Percentiles rank a stretch among this genome's conserved stretches.
These are phyloP conservation scores for Leptestheria dahalacensis DNA, from an alignment of 1,140 invertebrate species.

Conservation along the genomic window DNA sequence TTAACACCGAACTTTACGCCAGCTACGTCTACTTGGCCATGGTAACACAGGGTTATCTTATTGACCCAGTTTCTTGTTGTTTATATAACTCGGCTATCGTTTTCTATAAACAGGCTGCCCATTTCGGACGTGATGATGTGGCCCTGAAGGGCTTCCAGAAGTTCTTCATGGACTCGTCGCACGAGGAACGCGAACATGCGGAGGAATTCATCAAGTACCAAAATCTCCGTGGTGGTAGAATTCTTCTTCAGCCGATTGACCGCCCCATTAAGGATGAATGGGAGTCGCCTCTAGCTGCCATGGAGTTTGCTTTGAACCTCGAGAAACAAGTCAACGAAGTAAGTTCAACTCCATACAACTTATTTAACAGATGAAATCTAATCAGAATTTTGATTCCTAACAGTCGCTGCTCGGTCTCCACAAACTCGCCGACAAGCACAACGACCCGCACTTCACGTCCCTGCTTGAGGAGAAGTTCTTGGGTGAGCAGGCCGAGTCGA, in stretches of 20 bases:
- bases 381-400: neutral
- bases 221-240: slow-evolving; percentile 60
- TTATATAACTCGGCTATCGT: too few species aligned
- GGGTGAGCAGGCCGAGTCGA: slow-evolving; percentile 42
- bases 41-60: too few species aligned
- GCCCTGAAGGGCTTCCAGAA: slow-evolving; percentile 50
- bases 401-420: slow-evolving; percentile 35
- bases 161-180: slow-evolving; percentile 53
- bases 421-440: slow-evolving; percentile 25
- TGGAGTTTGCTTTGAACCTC: slow-evolving; percentile 50
- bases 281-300: slow-evolving; percentile 45
- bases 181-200: slow-evolving; percentile 62
- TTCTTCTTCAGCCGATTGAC: slow-evolving; percentile 37
- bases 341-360: too few species aligned
- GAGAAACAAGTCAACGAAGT: slow-evolving; percentile 64
- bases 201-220: slow-evolving; percentile 59
- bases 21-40: slow-evolving; percentile 39
- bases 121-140: slow-evolving; percentile 66
- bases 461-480: slow-evolving; percentile 41
- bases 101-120: slow-evolving; percentile 41
- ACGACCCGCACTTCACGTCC: slow-evolving; percentile 33
- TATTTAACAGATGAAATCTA: too few species aligned
- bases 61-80: slow-evolving; percentile 7
- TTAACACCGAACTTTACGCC: slow-evolving; percentile 44
- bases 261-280: slow-evolving; percentile 45